Percentiles rank a stretch among this genome's conserved stretches.
Evolutionary conservation across 2,797 vertebrate genomes (phyloP).

Genomic region (Coilia nasus): DNA sequence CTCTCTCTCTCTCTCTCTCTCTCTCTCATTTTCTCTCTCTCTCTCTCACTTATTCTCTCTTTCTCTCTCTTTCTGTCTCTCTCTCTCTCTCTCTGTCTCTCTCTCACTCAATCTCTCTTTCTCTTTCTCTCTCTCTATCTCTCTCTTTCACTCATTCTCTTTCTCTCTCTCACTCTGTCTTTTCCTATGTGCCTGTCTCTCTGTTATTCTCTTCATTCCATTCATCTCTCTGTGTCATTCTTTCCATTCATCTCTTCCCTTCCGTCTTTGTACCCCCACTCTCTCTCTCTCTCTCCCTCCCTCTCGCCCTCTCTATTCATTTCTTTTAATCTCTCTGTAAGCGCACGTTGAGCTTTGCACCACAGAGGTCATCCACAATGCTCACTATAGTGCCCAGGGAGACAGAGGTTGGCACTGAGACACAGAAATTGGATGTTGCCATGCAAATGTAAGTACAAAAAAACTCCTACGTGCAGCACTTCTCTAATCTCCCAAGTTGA

Average conservation of each 20-base stretch:
- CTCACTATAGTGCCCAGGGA: background rate
- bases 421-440: background rate
- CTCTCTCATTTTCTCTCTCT: background rate
- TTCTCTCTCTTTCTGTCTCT: background rate
- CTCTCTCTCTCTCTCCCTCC: background rate
- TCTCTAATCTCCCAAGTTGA: background rate
- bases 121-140: conserved; percentile 31
- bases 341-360: background rate
- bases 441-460: background rate
- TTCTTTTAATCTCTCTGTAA: background rate
- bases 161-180: background rate
- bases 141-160: background rate
- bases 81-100: conserved; percentile 27
- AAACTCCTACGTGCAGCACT: background rate
- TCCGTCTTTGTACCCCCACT: background rate
- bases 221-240: conserved; percentile 26
- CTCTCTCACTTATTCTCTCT: background rate
- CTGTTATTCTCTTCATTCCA: conserved; percentile 19
- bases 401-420: background rate
- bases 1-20: background rate
- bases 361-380: background rate
- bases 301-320: conserved; percentile 14
- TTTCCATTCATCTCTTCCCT: conserved; percentile 28
- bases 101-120: conserved; percentile 23
- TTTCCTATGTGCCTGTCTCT: conserved; percentile 33